Conservation (phyloP, 2,113 vertebrate genomes). For the Dicaeum eximium region DNA sequence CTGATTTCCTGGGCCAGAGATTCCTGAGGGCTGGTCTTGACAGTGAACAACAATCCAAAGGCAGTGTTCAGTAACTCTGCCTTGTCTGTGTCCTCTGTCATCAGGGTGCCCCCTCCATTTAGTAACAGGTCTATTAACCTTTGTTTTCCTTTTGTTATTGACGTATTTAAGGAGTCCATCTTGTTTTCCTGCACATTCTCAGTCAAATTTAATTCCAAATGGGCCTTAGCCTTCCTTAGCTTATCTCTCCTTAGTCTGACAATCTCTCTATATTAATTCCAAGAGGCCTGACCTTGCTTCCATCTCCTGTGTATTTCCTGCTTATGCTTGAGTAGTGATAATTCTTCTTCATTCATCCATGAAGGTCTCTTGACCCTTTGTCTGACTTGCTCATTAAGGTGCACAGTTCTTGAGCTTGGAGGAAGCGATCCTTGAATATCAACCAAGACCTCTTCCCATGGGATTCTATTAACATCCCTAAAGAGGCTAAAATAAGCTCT, state of each 20-base stretch:
- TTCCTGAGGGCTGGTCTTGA: not conserved
- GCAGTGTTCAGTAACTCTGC: not conserved
- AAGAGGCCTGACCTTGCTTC: not conserved
- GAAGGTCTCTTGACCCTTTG: not conserved
- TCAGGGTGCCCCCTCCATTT: not conserved
- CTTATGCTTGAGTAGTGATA: not conserved
- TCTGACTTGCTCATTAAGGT: not conserved
- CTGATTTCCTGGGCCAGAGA: not conserved
- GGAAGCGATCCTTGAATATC: not conserved
- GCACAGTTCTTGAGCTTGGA: not conserved
- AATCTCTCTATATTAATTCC: not conserved
- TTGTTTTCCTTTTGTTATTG: not conserved
- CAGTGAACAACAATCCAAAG: not conserved
- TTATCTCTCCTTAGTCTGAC: not conserved
- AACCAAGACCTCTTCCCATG: not conserved
- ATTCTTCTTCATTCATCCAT: not conserved
- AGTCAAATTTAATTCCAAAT: not conserved
- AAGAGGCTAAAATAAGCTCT: not conserved
- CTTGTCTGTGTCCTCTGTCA: not conserved
- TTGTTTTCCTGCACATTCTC: not conserved
- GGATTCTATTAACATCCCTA: not conserved
- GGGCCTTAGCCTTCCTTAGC: not conserved
- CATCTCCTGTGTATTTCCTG: not conserved
- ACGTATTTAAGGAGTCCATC: not conserved
- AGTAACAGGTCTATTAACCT: not conserved